A percentile compares a stretch with the other conserved stretches of the same genome.
Evolutionary conservation across 1,140 invertebrate genomes (phyloP).

Genomic region (Orussus abietinus): DNA sequence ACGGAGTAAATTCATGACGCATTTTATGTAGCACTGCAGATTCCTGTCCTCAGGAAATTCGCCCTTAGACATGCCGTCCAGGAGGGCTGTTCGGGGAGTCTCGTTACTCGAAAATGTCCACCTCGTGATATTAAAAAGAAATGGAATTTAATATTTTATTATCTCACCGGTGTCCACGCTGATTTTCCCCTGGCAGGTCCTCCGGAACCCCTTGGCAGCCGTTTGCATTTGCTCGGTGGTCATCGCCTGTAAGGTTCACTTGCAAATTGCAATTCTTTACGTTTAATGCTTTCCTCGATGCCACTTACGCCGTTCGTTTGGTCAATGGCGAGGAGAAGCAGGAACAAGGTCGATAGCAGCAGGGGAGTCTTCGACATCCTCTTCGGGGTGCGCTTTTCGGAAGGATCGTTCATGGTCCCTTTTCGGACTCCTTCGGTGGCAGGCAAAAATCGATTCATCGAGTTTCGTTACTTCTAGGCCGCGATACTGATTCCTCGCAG

Average conservation of each 20-base stretch:
- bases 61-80: slow-evolving; percentile 19
- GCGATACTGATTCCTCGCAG: no score
- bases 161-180: slow-evolving; percentile 13
- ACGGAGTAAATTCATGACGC: slow-evolving; percentile 19
- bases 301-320: no score
- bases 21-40: slow-evolving; percentile 21
- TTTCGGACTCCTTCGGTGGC: no score
- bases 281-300: no score
- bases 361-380: no score
- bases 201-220: slow-evolving; percentile 16
- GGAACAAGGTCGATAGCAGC: no score
- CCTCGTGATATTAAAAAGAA: slow-evolving; percentile 2
- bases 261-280: no score
- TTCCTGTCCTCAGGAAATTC: slow-evolving; percentile 19
- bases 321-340: no score
- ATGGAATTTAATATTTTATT: slow-evolving; percentile 1
- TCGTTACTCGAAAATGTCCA: neutral
- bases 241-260: slow-evolving; percentile 15
- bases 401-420: no score
- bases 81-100: slow-evolving; percentile 9
- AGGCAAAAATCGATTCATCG: no score
- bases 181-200: slow-evolving; percentile 13
- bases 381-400: no score
- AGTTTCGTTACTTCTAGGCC: no score
- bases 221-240: slow-evolving; percentile 25